phyloP scores from a whole-genome alignment of 2,888 invertebrate species.

The Epinotia demarniana region DNA sequence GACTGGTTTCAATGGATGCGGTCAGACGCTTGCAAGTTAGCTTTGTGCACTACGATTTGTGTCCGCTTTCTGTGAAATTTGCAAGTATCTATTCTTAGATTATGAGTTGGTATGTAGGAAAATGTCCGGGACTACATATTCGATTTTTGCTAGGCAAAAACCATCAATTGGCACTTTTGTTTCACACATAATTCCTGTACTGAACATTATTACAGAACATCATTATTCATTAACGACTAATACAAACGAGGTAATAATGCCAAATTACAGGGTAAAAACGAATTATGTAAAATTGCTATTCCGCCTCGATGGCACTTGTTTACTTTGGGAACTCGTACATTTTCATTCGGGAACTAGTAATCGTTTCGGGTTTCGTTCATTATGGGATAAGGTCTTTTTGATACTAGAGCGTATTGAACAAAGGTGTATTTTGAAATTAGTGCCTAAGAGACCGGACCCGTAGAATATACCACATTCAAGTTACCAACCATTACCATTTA shows the following conservation, averaged over 20 bases:
- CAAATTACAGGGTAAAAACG: background rate
- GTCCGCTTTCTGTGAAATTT: background rate
- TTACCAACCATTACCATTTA: background rate
- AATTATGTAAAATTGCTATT: background rate
- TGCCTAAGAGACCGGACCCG: too few species aligned
- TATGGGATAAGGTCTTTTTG: too few species aligned
- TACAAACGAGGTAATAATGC: background rate
- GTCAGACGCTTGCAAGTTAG: slow-evolving; percentile 2
- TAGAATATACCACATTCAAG: background rate
- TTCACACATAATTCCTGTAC: background rate
- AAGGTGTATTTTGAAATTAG: too few species aligned
- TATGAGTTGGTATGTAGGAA: too few species aligned
- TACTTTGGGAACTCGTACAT: background rate
- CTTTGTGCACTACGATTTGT: slow-evolving; percentile 8
- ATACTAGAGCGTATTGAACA: too few species aligned
- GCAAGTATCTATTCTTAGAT: background rate
- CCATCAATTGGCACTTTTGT: background rate
- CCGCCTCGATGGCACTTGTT: slow-evolving; percentile 5
- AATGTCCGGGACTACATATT: too few species aligned
- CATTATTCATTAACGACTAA: background rate
- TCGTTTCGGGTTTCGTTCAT: too few species aligned
- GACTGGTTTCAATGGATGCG: slow-evolving; percentile 26
- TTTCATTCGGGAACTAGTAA: background rate
- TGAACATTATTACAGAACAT: background rate
- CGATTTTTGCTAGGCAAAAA: background rate